Evolutionary conservation across 2,888 invertebrate species (phyloP).

Genomic region (Amphipyra tragopoginis): DNA sequence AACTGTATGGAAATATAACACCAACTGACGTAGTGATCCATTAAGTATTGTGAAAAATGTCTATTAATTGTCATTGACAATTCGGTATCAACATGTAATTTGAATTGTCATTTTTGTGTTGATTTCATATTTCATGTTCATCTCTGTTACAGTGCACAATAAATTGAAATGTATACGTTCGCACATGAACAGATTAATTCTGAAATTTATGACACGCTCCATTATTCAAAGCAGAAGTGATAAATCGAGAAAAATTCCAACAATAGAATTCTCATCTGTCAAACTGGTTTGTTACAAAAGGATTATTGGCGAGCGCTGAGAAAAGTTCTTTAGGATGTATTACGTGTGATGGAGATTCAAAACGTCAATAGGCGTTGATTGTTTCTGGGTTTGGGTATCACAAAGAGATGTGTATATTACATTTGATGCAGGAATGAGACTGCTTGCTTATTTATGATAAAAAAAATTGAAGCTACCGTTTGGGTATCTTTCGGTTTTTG

Average conservation of each 20-base stretch:
- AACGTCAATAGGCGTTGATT: constrained; percentile 14
- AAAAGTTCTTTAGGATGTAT: constrained; percentile 61
- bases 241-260: constrained; percentile 62
- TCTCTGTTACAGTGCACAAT: neutral
- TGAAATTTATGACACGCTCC: constrained; percentile 37
- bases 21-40: too few relatives aligned
- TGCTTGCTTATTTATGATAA: too few relatives aligned
- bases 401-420: neutral
- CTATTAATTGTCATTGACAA: too few relatives aligned
- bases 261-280: constrained; percentile 75
- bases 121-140: neutral
- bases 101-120: too few relatives aligned
- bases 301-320: constrained; percentile 72
- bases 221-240: constrained; percentile 56
- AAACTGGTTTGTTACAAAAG: constrained; percentile 78
- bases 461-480: too few relatives aligned
- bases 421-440: too few relatives aligned
- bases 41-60: too few relatives aligned
- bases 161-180: constrained; percentile 19
- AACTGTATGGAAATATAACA: too few relatives aligned
- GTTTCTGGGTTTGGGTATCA: neutral
- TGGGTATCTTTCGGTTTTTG: too few relatives aligned
- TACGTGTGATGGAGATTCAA: constrained; percentile 58
- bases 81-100: too few relatives aligned
- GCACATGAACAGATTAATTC: constrained; percentile 34